Evolutionary conservation across 2,888 invertebrate species (phyloP).

Genomic region (Clanis bilineata): DNA sequence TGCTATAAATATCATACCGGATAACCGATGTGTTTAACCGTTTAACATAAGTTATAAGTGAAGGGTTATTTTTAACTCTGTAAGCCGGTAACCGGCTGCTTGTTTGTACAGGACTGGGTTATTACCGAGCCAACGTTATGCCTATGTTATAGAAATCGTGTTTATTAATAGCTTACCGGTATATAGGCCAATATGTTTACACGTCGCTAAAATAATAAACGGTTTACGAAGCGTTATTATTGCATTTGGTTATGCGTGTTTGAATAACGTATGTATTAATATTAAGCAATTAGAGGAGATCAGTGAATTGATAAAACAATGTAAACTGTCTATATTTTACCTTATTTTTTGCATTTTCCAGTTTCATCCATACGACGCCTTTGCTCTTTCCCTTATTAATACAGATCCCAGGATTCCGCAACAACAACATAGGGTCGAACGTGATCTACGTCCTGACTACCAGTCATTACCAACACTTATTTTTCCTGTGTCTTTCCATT

Average conservation of each 20-base stretch:
- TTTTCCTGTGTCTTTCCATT: too few relatives aligned
- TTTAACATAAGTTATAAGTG: slow-evolving; percentile 18
- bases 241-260: background rate
- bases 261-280: background rate
- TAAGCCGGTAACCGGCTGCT: slow-evolving; percentile 22
- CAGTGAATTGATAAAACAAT: too few relatives aligned
- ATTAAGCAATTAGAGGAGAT: too few relatives aligned
- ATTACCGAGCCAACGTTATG: slow-evolving; percentile 15
- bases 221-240: background rate
- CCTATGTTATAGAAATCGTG: slow-evolving; percentile 1
- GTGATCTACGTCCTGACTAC: too few relatives aligned
- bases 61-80: slow-evolving; percentile 25
- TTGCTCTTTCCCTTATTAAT: too few relatives aligned
- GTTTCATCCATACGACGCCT: too few relatives aligned
- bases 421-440: too few relatives aligned
- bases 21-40: slow-evolving; percentile 10
- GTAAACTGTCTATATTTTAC: too few relatives aligned
- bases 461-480: too few relatives aligned
- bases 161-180: background rate
- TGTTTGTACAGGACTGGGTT: slow-evolving; percentile 21
- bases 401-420: too few relatives aligned
- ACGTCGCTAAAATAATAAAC: background rate
- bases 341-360: too few relatives aligned
- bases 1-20: background rate
- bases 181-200: slow-evolving; percentile 10